Base-by-base conservation (phyloP, 2,888 invertebrate species). In the Acanthacorydalis orientalis region DNA sequence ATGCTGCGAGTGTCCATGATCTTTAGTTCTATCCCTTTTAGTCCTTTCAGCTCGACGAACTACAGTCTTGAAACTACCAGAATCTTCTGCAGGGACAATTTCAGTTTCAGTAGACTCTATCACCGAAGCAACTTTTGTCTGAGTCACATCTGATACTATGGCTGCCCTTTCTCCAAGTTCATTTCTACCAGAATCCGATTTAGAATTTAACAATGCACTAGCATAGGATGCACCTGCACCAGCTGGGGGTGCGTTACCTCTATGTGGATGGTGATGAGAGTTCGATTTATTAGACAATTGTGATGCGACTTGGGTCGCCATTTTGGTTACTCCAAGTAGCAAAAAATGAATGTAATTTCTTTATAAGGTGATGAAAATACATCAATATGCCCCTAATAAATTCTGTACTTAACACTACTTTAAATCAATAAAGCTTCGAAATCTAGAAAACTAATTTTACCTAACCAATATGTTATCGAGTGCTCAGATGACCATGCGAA, bases 221-320 rank as follows among this genome's bases (percentile, higher is more conserved):
- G 82, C 82, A 66, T 82, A 82, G 47, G 82, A 81, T 59, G 77
- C 74, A 57, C 77, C 78, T 54, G 74, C 69, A 45, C 59, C 58
- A 4, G 42, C 23, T 31, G 7, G 37, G 10, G 23, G 23, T 23
- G 23, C 23, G 23, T 23, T 23, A 23, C 23, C 23, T 23, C 23
- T 6, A 23, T 23, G 23, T 23, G 23, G 6, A 23, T 23, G 23
- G 6, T 23, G 23, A 23, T 23, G 2, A 2, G 23, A 23, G 23
- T 23, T 23, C 6, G 23, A 23, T 23, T 23, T 23, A 23, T 23
- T 23, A 6, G 23, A 23, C 23, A 23, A 23, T 23, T 23, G 23
- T 23, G 23, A 23, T 23, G 23, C 23, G 23, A 23, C 23, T 23
- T 23, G 23, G 6, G 23, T 23, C 23, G 23, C 23, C 23, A 23